These are phyloP conservation scores for Hyperoplus lanceolatus DNA, from an alignment of 2,797 vertebrate genomes.

Conservation along the genomic window DNA sequence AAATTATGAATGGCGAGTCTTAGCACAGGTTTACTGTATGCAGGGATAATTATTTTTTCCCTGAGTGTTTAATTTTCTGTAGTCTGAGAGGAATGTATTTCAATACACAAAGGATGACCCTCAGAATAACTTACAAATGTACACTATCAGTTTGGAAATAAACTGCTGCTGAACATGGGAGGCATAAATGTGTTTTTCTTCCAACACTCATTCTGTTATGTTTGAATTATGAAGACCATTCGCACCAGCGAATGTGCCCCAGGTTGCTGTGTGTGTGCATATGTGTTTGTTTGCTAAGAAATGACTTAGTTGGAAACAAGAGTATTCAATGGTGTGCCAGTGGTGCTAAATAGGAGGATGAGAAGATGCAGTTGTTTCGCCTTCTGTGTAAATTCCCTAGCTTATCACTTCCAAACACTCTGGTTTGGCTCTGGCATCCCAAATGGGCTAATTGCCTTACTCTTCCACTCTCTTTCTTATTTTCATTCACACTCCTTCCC, in stretches of 20 bases:
- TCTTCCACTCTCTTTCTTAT: constrained; percentile 61
- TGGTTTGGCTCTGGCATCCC: constrained; percentile 71
- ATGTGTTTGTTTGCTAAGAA: constrained; percentile 50
- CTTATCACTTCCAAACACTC: constrained; percentile 81
- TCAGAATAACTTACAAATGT: constrained; percentile 61
- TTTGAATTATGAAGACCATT: constrained; percentile 81
- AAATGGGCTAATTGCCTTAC: constrained; percentile 79
- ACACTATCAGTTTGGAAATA: constrained; percentile 60
- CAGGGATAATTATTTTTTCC: constrained; percentile 46
- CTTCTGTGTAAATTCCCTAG: constrained; percentile 61
- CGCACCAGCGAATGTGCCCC: constrained; percentile 66
- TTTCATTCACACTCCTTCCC: constrained; percentile 62
- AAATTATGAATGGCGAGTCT: constrained; percentile 39
- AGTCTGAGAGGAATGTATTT: constrained; percentile 49
- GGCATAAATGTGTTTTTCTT: constrained; percentile 71
- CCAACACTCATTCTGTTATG: constrained; percentile 73
- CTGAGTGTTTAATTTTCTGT: no score
- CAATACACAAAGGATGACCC: constrained; percentile 60
- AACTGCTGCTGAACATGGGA: constrained; percentile 69
- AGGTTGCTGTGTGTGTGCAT: constrained; percentile 34
- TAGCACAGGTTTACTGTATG: constrained; percentile 31
- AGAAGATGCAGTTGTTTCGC: constrained; percentile 66
- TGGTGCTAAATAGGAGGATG: constrained; percentile 70
- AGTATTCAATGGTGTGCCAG: constrained; percentile 66
- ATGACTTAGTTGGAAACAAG: constrained; percentile 66